Conservation (phyloP, 2,888 invertebrate species). For the Tenodera sinensis region DNA sequence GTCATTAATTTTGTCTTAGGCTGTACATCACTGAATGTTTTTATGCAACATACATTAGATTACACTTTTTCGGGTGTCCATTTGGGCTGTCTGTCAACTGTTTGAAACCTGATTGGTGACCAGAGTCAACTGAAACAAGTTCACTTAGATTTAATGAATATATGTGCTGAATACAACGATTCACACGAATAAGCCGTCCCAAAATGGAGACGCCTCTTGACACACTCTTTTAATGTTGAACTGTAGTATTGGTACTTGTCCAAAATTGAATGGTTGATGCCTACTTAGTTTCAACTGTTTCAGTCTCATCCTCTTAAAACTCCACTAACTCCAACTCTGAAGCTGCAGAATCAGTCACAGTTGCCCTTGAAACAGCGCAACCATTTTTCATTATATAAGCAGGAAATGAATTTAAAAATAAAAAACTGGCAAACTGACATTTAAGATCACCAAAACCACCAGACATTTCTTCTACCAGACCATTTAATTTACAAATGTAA, state of each 20-base stretch:
- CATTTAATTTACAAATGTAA: not conserved
- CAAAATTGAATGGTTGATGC: not conserved
- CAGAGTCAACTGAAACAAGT: too few relatives aligned
- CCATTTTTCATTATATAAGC: not conserved
- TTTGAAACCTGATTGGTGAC: too few relatives aligned
- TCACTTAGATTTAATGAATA: too few relatives aligned
- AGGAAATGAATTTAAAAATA: not conserved
- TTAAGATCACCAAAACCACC: not conserved
- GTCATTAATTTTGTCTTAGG: too few relatives aligned
- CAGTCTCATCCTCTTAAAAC: not conserved
- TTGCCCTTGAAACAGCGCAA: not conserved
- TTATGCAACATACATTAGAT: not conserved
- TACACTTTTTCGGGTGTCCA: too few relatives aligned
- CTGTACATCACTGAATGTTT: too few relatives aligned
- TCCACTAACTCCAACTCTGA: not conserved
- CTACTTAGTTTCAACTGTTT: not conserved
- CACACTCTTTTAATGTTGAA: not conserved
- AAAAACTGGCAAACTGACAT: not conserved
- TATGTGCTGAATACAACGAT: not conserved
- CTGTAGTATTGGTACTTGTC: not conserved
- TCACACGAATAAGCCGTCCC: not conserved
- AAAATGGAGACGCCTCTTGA: not conserved
- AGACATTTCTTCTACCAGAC: not conserved
- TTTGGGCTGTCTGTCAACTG: too few relatives aligned
- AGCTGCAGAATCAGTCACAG: not conserved